Base-by-base conservation (phyloP, 2,797 vertebrate genomes). In the Aplochiton taeniatus region DNA sequence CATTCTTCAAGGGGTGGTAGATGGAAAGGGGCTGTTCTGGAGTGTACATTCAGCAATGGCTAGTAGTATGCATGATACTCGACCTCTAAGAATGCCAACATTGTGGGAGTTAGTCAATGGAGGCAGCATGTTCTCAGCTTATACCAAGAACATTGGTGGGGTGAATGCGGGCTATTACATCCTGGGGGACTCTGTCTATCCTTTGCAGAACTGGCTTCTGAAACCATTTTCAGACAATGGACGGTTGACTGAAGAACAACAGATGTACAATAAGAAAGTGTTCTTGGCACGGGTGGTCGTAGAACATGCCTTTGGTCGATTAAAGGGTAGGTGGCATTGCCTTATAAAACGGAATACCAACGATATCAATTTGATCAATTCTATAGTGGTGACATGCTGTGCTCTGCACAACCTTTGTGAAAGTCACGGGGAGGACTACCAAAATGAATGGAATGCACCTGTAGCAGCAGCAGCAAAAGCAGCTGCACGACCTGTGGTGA, bases 331-430 rank as follows among this genome's bases (percentile, higher is more conserved):
- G 13, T 81, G 73, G 83, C 41, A 50, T 7, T 83, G 70, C 61
- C 75, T 86, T 9, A 56, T 68, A 5, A 87, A 87, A 17, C 42
- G 72, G 52, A 82, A 74, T 17, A 68, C 83, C 57, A 63, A 58
- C 8, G 70, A 71, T 41, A 52, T 86, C 8, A 53, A 71, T 4
- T 76, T 77, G 17, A 56, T 77, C 8, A 72, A 75, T 65, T 53
- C 19, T 4, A 68, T 81, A 16, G 61, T 65, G 8, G 20, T 72
- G 0, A 50, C 66, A 10, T 85, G 75, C 61, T 78, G 84, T 52
- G 71, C 71, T 1, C 80, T 66, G 8, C 75, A 77, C 48, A 81
- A 86, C 6, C 44, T 79, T 2, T 73, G 65, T 0, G 65, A 83
- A 58, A 52, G 13, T 1, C 50, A 51, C 0, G 66, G 81, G 1